phyloP scores from a whole-genome alignment of 2,797 vertebrate genomes.

The Astyanax mexicanus region DNA sequence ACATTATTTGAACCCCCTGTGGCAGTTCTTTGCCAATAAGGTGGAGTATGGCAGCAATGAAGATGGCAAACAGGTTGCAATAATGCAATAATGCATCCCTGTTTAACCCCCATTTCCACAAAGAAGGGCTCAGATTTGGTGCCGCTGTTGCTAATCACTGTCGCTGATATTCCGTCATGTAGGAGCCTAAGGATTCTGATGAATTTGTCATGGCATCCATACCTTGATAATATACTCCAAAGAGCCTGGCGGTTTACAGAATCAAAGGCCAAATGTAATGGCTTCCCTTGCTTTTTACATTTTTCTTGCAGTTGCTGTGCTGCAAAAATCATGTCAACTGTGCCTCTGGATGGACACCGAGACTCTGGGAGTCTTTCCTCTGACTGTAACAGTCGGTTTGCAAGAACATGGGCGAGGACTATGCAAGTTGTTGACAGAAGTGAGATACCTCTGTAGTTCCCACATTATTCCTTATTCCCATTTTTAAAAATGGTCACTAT shows the following conservation, averaged over 20 bases:
- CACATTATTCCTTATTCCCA: background rate
- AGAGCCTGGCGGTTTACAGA: conserved; percentile 3
- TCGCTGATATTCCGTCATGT: conserved; percentile 6
- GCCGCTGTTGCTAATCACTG: background rate
- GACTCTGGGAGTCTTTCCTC: background rate
- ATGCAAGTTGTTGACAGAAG: conserved; percentile 30
- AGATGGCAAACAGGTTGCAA: background rate
- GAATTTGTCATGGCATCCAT: too few relatives aligned
- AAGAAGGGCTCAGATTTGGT: background rate
- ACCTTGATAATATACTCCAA: background rate
- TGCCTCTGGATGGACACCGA: background rate
- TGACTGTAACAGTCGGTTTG: background rate
- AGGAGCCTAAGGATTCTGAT: background rate
- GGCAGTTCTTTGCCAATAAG: background rate
- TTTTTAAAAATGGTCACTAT: background rate
- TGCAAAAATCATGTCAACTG: conserved; percentile 11
- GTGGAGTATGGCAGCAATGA: background rate
- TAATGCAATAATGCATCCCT: conserved; percentile 1
- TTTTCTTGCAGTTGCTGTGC: background rate
- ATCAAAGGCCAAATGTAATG: conserved; percentile 14
- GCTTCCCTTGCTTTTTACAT: background rate
- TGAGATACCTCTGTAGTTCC: conserved; percentile 16
- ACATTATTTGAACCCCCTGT: conserved; percentile 5
- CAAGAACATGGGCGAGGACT: background rate
- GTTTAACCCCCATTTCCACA: conserved; percentile 12